Percentiles rank a stretch among this genome's conserved stretches.
Evolutionary conservation across 2,113 vertebrate genomes (phyloP).

Genomic region (Martes martes): DNA sequence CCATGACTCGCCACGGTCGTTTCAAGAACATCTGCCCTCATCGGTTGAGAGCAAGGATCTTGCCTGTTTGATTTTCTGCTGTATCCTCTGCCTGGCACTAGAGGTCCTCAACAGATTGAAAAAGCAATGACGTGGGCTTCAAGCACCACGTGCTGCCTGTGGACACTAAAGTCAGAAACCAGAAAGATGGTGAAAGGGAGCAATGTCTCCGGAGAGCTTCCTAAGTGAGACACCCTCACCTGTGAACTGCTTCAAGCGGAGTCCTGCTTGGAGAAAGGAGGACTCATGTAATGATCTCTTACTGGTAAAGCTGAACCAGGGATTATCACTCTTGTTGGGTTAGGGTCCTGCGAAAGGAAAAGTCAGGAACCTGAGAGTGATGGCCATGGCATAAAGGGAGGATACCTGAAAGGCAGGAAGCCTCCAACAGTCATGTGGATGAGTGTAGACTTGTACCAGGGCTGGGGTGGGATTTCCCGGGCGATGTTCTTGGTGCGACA

Average conservation of each 20-base stretch:
- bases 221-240: not conserved
- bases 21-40: constrained; percentile 7
- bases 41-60: not conserved
- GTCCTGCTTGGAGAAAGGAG: not conserved
- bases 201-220: not conserved
- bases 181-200: not conserved
- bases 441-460: constrained; percentile 92
- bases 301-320: not conserved
- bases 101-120: not conserved
- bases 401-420: constrained; percentile 94
- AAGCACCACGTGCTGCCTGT: not conserved
- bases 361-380: not conserved
- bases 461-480: constrained; percentile 92
- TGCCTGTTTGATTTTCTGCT: not conserved
- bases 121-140: not conserved
- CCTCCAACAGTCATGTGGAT: constrained; percentile 95
- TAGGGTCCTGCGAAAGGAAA: not conserved
- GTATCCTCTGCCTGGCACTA: not conserved
- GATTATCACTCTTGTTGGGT: not conserved
- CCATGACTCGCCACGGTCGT: not conserved
- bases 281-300: not conserved
- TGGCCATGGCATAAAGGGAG: not conserved
- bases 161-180: not conserved
- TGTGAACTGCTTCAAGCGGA: not conserved
- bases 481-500: constrained; percentile 94